These are phyloP conservation scores for Andrena cerasifolii DNA, from an alignment of 1,140 invertebrate species.

Conservation along the genomic window DNA sequence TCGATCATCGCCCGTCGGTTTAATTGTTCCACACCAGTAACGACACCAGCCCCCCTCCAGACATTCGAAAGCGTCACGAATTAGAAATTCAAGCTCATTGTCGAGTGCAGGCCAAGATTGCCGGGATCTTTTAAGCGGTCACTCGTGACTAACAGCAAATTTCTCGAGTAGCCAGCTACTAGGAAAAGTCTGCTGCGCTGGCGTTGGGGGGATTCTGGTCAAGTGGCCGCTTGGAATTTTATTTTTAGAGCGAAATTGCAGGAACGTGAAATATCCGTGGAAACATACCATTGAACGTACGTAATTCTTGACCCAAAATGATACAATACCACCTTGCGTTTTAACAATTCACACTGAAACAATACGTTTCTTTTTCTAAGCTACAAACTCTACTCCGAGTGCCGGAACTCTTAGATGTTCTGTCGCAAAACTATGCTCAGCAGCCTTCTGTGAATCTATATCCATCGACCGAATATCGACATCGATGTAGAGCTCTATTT, in stretches of 20 bases:
- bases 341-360: too few species aligned
- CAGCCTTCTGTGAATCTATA: too few species aligned
- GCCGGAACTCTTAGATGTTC: too few species aligned
- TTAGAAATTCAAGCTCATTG: slow-evolving; percentile 24
- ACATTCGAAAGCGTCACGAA: slow-evolving; percentile 6
- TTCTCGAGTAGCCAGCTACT: slow-evolving; percentile 1
- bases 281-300: too few species aligned
- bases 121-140: slow-evolving; percentile 1
- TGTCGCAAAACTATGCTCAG: too few species aligned
- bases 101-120: background rate
- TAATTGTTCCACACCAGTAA: background rate
- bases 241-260: slow-evolving; percentile 22
- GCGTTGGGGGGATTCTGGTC: slow-evolving; percentile 28
- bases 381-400: too few species aligned
- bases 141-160: slow-evolving; percentile 29
- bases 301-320: too few species aligned
- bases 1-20: background rate
- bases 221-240: slow-evolving; percentile 36
- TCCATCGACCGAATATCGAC: background rate
- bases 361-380: too few species aligned
- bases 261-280: too few species aligned
- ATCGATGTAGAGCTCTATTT: slow-evolving; percentile 16
- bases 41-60: too few species aligned
- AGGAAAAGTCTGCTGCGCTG: slow-evolving; percentile 15
- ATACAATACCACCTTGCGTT: too few species aligned